Evolutionary conservation across 2,888 invertebrate species (phyloP), one percentile per base, ranked within the genome.

Genomic region (Trypoxylon attenuatum): DNA sequence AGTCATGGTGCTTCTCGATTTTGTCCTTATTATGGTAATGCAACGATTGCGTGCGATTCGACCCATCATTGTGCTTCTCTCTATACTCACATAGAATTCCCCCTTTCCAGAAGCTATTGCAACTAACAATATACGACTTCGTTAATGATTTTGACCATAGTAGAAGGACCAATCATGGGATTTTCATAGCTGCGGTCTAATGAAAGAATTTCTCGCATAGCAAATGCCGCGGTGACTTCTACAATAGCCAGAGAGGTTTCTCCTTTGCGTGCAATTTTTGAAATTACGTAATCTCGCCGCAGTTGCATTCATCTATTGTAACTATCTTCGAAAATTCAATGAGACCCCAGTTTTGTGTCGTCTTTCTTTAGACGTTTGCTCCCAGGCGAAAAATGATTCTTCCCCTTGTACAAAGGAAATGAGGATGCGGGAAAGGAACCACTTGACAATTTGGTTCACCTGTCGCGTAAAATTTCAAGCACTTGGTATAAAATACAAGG

Each of bases 11-110:
- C 57, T 60, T 50, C 29, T 49, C 23, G 39, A 52, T 49, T n/a
- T 41, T 42, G 38, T 57, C 25, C 41, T 62, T 53, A 54, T 59
- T 50, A 60, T 59, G 52, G 47, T 64, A 73, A 66, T 52, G 53
- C 15, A 13, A 27, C 43, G 43, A 22, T 73, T 45, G 64, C 53
- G 54, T 51, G 64, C 25, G 16, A 13, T 15, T 16, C 21, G 15
- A 13, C 33, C 6, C 1, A 33, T 38, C 33, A 49, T 49, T 29
- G 8, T 38, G 29, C n/a, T 33, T 33, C 33, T 46, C 10, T 22
- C 47, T 65, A 47, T 51, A 25, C 29, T 15, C 16, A 15, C 46
- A 29, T 33, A 33, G 45, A 18, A 39, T n/a, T n/a, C n/a, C n/a
- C n/a, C n/a, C n/a, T n/a, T n/a, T n/a, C n/a, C n/a, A n/a, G n/a